Evolutionary conservation across 2,888 invertebrate genomes (phyloP).

Genomic region (Calliopum simillimum): DNA sequence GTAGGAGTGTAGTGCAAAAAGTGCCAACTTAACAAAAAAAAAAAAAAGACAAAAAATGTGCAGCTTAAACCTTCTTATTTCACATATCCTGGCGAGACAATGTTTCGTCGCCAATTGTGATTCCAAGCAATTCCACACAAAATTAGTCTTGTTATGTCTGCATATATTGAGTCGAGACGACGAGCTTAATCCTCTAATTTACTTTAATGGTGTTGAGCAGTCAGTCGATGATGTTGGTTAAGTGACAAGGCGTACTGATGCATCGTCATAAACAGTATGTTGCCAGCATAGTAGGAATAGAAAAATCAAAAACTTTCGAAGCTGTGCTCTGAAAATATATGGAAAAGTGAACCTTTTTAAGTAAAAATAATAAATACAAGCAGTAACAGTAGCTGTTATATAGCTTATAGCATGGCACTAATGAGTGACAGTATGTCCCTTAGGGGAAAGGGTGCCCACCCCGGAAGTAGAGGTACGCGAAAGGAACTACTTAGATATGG

Average conservation of each 20-base stretch:
- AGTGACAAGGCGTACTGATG: no score
- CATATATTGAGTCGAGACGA: constrained; percentile 37
- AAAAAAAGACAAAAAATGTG: not conserved
- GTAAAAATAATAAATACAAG: no score
- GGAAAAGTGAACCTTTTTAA: no score
- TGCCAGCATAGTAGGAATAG: not conserved
- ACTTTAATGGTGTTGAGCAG: constrained; percentile 31
- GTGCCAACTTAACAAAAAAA: not conserved
- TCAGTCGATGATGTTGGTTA: not conserved
- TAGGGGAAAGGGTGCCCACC: no score
- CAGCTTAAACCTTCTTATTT: not conserved
- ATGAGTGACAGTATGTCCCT: no score
- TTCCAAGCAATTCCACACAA: constrained; percentile 55
- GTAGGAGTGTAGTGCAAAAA: not conserved
- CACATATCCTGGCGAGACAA: not conserved
- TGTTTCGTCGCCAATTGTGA: constrained; percentile 7
- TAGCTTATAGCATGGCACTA: no score
- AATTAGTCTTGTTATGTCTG: constrained; percentile 60
- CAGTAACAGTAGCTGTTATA: no score
- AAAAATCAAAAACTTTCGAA: not conserved
- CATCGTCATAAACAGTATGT: no score
- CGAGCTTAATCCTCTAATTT: constrained; percentile 60
- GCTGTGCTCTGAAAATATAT: no score
- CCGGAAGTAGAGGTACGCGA: no score
- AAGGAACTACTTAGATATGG: no score